Evolutionary conservation across 2,797 vertebrate species (phyloP).

Genomic region (Scarus forsteni): DNA sequence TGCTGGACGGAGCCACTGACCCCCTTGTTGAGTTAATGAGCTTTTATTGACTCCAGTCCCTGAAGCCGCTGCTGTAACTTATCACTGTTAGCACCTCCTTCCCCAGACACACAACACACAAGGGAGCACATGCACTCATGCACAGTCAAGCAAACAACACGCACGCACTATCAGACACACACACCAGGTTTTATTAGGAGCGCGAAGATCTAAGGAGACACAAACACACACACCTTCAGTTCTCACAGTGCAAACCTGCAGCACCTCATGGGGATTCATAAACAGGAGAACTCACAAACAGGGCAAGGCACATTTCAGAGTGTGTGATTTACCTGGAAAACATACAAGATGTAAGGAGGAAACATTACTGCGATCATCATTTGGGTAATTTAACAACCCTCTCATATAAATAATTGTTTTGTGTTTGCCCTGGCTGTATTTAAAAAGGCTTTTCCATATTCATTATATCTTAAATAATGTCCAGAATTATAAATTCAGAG

Average conservation of each 20-base stretch:
- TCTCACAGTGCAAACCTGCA: slow-evolving; percentile 1
- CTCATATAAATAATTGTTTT: not conserved
- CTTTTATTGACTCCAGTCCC: slow-evolving; percentile 88
- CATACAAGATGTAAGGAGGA: not conserved
- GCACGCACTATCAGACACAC: not conserved
- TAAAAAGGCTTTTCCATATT: too few relatives aligned
- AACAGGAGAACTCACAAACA: slow-evolving; percentile 16
- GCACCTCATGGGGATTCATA: slow-evolving; percentile 5
- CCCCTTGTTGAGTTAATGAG: slow-evolving; percentile 86
- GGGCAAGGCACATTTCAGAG: not conserved
- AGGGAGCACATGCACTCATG: slow-evolving; percentile 10
- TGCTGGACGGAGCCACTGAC: slow-evolving; percentile 76
- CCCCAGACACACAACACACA: slow-evolving; percentile 59
- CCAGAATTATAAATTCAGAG: not conserved
- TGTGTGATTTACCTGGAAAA: slow-evolving; percentile 2
- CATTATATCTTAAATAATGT: too few relatives aligned
- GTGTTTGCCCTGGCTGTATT: not conserved
- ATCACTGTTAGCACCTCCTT: slow-evolving; percentile 83
- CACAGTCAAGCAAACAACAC: slow-evolving; percentile 20
- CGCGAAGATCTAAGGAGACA: slow-evolving; percentile 29
- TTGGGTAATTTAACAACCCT: not conserved
- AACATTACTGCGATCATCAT: not conserved
- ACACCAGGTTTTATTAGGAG: slow-evolving; percentile 27
- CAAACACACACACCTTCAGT: not conserved
- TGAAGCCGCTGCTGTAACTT: slow-evolving; percentile 84